Evolutionary conservation across 2,797 vertebrate species (phyloP).

Genomic region (Ptychobarbus kaznakovi): DNA sequence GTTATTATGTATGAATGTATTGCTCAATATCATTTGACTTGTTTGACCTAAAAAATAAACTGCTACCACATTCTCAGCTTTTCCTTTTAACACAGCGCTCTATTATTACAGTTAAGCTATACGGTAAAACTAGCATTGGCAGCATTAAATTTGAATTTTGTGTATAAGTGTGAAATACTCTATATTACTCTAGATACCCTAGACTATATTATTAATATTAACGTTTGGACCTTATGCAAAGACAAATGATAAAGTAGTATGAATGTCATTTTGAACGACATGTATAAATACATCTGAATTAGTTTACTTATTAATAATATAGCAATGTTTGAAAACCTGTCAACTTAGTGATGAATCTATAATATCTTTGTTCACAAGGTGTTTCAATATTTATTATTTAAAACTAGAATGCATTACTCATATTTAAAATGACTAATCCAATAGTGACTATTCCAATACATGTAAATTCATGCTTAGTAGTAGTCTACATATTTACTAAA

Average conservation of each 20-base stretch:
- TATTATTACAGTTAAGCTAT: not conserved
- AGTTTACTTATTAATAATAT: not conserved
- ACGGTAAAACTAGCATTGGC: not conserved
- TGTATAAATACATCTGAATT: not conserved
- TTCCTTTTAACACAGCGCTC: not conserved
- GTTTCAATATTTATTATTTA: not conserved
- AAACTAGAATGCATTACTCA: not conserved
- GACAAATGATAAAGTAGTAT: not conserved
- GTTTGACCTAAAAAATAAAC: conserved; percentile 33
- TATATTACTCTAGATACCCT: too few relatives aligned
- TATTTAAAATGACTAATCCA: not conserved
- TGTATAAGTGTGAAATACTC: not conserved
- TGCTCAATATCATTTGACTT: conserved; percentile 48
- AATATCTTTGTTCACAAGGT: not conserved
- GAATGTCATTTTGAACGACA: not conserved
- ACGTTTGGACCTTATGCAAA: not conserved
- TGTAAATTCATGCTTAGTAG: not conserved
- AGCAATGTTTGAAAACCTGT: not conserved
- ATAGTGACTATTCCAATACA: not conserved
- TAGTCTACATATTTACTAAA: not conserved
- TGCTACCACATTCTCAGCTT: not conserved
- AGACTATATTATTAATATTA: not conserved
- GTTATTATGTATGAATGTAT: conserved; percentile 59
- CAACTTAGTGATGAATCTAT: not conserved
- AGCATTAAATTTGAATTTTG: not conserved